These are phyloP conservation scores for Poeciliopsis gracilis DNA, from an alignment of 2,797 vertebrate genomes.

Conservation along the genomic window DNA sequence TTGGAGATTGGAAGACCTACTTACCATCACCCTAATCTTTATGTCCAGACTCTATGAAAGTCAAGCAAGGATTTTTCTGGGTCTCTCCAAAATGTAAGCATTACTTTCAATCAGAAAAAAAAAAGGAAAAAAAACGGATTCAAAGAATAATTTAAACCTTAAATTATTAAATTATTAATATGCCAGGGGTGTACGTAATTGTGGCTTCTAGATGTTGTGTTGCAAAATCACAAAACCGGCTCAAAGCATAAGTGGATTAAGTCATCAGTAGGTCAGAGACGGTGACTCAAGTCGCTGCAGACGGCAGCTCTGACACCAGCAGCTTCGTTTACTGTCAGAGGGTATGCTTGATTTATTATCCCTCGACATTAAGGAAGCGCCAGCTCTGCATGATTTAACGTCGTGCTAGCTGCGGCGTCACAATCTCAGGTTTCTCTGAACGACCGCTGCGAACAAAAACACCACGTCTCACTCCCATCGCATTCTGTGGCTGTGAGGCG, in stretches of 20 bases:
- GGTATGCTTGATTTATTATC: not conserved
- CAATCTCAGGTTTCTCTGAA: not conserved
- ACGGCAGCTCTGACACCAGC: not conserved
- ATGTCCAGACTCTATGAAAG: not conserved
- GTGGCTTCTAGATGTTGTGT: not conserved
- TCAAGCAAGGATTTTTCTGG: too few relatives aligned
- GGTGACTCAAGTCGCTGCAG: not conserved
- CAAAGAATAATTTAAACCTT: not conserved
- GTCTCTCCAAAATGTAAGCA: not conserved
- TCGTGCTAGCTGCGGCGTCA: not conserved
- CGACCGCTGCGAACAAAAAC: not conserved
- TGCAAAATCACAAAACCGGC: not conserved
- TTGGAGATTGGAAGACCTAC: not conserved
- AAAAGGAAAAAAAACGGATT: not conserved
- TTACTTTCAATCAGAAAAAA: not conserved
- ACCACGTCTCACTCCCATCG: not conserved
- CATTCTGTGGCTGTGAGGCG: not conserved
- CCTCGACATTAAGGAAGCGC: not conserved
- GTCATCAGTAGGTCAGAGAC: not conserved
- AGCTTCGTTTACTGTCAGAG: not conserved
- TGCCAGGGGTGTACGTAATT: not conserved
- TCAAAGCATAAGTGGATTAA: not conserved
- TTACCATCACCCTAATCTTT: not conserved
- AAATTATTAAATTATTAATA: too few relatives aligned
- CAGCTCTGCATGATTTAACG: not conserved